Evolutionary conservation across 2,797 vertebrate genomes (phyloP).

Genomic region (Intellagama lesueurii): DNA sequence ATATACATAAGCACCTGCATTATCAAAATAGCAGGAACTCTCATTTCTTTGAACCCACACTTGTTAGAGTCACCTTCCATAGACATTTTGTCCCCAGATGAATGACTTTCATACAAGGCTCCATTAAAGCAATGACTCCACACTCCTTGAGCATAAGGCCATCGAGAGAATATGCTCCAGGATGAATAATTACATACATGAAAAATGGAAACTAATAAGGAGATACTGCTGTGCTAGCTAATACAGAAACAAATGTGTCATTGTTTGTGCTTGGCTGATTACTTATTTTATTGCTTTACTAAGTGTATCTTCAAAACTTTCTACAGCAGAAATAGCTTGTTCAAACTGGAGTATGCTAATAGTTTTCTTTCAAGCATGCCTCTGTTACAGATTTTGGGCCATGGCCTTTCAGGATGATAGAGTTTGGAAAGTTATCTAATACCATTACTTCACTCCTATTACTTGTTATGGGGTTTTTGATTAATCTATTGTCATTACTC

Average conservation of each 20-base stretch:
- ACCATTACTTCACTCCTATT: too few relatives aligned
- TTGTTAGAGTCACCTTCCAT: constrained; percentile 54
- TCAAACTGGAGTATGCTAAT: neutral
- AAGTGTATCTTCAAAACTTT: constrained; percentile 22
- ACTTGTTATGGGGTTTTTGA: too few relatives aligned
- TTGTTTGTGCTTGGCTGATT: constrained; percentile 21
- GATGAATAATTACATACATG: constrained; percentile 61
- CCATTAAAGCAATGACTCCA: constrained; percentile 62
- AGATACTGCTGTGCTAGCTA: constrained; percentile 46
- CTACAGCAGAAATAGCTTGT: neutral
- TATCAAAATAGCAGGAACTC: constrained; percentile 50
- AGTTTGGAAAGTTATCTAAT: too few relatives aligned
- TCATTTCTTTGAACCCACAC: constrained; percentile 41
- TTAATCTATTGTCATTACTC: too few relatives aligned
- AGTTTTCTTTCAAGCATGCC: neutral
- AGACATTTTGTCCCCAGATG: constrained; percentile 38
- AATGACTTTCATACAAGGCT: constrained; percentile 55
- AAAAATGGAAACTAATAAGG: constrained; percentile 44
- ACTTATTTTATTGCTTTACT: constrained; percentile 14
- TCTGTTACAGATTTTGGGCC: too few relatives aligned
- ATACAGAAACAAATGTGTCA: constrained; percentile 38
- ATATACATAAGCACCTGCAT: constrained; percentile 16
- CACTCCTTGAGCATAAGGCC: constrained; percentile 45
- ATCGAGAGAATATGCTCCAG: constrained; percentile 49
- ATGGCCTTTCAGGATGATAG: too few relatives aligned